These are phyloP conservation scores for Chiloscyllium plagiosum DNA, from an alignment of 2,113 vertebrate species.

Conservation along the genomic window DNA sequence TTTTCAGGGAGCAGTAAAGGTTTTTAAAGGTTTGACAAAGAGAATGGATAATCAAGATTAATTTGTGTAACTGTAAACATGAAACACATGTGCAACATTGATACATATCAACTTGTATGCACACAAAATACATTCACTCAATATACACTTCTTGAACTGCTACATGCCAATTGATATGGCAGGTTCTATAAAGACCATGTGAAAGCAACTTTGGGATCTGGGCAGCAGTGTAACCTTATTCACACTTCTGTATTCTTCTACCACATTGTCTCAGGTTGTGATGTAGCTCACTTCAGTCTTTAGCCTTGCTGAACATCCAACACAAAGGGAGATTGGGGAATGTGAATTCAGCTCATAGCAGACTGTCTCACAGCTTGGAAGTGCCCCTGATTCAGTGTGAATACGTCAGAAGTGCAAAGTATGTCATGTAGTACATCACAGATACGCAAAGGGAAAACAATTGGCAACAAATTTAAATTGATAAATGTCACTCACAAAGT, in stretches of 20 bases:
- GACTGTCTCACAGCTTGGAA: background rate
- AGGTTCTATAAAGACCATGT: no score
- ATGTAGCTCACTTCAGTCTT: background rate
- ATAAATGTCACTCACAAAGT: background rate
- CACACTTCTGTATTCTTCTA: background rate
- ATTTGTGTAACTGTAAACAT: background rate
- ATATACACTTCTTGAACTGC: no score
- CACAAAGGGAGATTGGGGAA: background rate
- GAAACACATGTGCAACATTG: background rate
- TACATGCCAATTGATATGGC: no score
- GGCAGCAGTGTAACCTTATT: background rate
- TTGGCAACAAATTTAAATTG: background rate
- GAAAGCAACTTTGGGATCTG: background rate
- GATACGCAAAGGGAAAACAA: background rate
- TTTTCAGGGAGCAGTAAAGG: background rate
- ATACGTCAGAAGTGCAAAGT: background rate
- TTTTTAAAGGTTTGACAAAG: background rate
- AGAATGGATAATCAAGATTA: background rate
- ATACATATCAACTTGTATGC: background rate
- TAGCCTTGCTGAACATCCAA: background rate
- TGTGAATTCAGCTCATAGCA: background rate
- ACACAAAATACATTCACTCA: background rate
- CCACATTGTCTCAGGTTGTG: background rate
- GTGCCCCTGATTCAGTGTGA: background rate
- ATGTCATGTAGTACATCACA: background rate